phyloP scores from a whole-genome alignment of 2,113 vertebrate genomes.

The Entelurus aequoreus region DNA sequence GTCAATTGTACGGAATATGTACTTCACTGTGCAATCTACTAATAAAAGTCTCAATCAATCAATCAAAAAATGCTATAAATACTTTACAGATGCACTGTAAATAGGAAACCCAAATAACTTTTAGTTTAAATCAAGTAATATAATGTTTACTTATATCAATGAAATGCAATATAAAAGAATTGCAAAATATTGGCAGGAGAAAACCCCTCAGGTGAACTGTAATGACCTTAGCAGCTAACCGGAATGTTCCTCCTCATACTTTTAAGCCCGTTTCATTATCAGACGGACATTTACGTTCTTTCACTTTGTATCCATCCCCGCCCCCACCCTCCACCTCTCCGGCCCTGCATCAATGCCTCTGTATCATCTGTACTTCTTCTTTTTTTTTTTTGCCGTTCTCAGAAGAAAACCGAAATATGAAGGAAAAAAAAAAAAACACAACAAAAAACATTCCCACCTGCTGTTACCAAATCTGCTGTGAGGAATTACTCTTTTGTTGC shows the following conservation, averaged over 20 bases:
- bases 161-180: background rate
- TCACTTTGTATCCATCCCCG: background rate
- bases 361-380: slow-evolving; percentile 31
- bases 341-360: slow-evolving; percentile 20
- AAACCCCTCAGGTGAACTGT: slow-evolving; percentile 22
- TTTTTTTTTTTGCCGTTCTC: slow-evolving; percentile 25
- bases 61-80: no score
- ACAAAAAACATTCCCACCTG: slow-evolving; percentile 47
- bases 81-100: no score
- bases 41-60: no score
- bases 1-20: no score
- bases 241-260: slow-evolving; percentile 13
- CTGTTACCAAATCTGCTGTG: slow-evolving; percentile 47
- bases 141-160: no score
- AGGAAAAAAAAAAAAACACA: slow-evolving; percentile 33
- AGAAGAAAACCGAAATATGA: slow-evolving; percentile 36
- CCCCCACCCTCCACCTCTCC: background rate
- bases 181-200: slow-evolving; percentile 16
- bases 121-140: no score
- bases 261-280: background rate
- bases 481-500: slow-evolving; percentile 42
- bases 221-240: slow-evolving; percentile 29
- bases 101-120: no score
- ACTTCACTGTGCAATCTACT: no score
- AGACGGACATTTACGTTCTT: slow-evolving; percentile 21